phyloP scores from a whole-genome alignment of 2,797 vertebrate genomes.

The Coluber constrictor region DNA sequence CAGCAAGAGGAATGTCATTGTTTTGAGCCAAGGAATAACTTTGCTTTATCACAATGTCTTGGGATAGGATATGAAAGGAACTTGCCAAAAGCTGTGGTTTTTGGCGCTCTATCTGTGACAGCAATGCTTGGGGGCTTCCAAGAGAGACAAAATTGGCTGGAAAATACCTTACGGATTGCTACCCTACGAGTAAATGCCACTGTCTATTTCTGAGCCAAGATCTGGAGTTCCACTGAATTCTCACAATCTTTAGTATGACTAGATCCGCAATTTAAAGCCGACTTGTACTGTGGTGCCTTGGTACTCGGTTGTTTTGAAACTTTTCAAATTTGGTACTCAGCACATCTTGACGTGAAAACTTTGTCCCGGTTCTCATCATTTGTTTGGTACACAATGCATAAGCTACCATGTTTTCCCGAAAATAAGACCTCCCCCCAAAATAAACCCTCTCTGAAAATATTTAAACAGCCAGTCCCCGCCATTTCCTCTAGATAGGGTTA shows the following conservation, averaged over 20 bases:
- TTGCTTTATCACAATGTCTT: neutral
- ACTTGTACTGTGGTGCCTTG: neutral
- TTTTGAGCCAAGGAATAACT: neutral
- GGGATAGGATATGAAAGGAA: neutral
- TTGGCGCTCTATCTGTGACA: neutral
- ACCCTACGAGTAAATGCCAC: neutral
- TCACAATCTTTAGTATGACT: neutral
- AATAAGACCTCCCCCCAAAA: no score
- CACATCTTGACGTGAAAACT: neutral
- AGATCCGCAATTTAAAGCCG: neutral
- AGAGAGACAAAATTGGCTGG: neutral
- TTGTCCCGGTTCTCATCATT: neutral
- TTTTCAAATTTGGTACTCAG: neutral
- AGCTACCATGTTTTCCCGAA: no score
- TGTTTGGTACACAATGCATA: neutral
- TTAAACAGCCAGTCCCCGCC: no score
- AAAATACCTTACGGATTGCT: neutral
- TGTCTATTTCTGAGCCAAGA: neutral
- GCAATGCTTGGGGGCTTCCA: neutral
- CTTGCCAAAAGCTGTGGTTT: neutral
- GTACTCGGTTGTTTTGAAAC: neutral
- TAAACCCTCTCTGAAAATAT: no score
- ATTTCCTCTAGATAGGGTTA: no score
- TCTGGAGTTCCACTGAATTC: neutral
- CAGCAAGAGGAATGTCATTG: neutral